phyloP scores from a whole-genome alignment of 2,797 vertebrate genomes.

The Bradypus variegatus region DNA sequence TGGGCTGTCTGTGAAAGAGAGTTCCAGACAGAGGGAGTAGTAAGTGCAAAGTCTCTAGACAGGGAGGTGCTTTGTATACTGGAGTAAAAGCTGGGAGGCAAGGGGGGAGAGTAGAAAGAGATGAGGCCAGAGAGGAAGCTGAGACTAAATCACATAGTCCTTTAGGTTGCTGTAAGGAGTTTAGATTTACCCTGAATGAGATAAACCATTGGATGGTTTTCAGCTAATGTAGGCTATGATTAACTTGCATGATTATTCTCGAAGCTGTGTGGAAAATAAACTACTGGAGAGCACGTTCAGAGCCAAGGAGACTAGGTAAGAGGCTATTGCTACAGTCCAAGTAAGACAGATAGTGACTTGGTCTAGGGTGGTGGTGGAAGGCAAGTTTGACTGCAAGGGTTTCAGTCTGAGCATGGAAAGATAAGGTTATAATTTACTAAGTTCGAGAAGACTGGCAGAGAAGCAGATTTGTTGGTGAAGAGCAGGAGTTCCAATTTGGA shows the following conservation, averaged over 20 bases:
- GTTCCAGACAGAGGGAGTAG: background rate
- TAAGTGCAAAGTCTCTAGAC: background rate
- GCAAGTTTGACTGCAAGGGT: background rate
- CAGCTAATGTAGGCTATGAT: background rate
- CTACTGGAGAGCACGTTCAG: background rate
- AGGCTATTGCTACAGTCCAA: background rate
- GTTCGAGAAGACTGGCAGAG: background rate
- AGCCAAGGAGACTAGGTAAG: background rate
- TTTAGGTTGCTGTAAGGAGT: background rate
- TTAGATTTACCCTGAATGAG: background rate
- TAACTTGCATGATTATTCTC: background rate
- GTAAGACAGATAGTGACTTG: background rate
- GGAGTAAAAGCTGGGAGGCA: background rate
- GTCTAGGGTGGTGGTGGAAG: background rate
- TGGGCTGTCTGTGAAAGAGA: background rate
- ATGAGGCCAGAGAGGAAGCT: background rate
- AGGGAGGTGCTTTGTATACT: background rate
- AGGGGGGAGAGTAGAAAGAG: background rate
- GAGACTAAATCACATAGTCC: background rate
- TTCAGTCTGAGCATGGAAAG: background rate
- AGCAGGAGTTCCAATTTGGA: background rate
- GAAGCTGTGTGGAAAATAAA: background rate
- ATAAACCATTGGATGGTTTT: background rate
- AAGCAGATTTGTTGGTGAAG: background rate
- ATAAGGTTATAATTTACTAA: background rate